Conservation (phyloP, 2,797 vertebrate genomes). For the Carapus acus region DNA sequence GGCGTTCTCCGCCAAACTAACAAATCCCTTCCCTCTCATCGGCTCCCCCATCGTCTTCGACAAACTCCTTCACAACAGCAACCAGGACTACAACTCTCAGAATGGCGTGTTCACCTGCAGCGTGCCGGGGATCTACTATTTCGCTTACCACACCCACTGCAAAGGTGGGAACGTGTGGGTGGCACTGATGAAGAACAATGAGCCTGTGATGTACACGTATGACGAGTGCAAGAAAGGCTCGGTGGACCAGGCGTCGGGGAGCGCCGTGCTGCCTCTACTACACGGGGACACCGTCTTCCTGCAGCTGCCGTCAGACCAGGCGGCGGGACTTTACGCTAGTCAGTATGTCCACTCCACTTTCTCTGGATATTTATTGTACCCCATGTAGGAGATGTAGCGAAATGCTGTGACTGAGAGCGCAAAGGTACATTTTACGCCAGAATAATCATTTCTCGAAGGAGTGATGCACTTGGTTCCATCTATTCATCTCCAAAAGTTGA, state of each 20-base stretch:
- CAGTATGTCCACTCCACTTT: conserved; percentile 95
- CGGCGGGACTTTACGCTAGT: conserved; percentile 92
- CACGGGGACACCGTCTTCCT: conserved; percentile 87
- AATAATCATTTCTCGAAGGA: neutral
- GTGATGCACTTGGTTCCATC: conserved; percentile 14
- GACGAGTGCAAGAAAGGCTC: conserved; percentile 96
- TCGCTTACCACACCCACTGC: conserved; percentile 93
- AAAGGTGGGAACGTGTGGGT: conserved; percentile 96
- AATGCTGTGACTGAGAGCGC: neutral
- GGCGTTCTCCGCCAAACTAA: conserved; percentile 88
- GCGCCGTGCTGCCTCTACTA: conserved; percentile 84
- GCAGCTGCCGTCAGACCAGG: conserved; percentile 94
- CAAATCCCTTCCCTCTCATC: conserved; percentile 86
- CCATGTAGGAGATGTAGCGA: conserved; percentile 73
- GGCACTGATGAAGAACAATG: conserved; percentile 92
- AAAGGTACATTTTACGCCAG: conserved; percentile 18
- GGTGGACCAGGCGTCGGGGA: conserved; percentile 95
- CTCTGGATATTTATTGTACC: conserved; percentile 96
- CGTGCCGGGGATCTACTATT: conserved; percentile 93
- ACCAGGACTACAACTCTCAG: conserved; percentile 92
- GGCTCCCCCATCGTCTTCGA: conserved; percentile 90
- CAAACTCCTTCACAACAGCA: conserved; percentile 89
- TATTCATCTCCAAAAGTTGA: conserved; percentile 9
- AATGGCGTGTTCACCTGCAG: conserved; percentile 92
- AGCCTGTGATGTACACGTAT: conserved; percentile 96